phyloP scores from a whole-genome alignment of 2,113 vertebrate species.

The Sitta europaea region DNA sequence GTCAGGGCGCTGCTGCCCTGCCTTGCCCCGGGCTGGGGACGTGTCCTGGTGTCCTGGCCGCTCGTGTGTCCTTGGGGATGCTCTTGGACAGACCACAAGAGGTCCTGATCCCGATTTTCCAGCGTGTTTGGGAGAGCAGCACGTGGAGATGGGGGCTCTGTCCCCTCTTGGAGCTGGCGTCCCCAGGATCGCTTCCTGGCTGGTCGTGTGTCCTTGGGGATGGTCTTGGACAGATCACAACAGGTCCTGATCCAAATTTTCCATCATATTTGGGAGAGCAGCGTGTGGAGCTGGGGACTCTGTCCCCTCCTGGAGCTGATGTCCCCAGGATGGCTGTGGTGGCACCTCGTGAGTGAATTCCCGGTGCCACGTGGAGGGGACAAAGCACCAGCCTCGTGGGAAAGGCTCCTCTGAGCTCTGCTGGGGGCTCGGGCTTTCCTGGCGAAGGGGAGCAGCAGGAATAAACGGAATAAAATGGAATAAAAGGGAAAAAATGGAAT shows the following conservation, averaged over 20 bases:
- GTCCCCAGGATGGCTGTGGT: accelerated
- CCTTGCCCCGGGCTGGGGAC: no score
- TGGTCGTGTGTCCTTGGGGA: accelerated
- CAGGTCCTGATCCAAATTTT: accelerated
- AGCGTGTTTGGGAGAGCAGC: no score
- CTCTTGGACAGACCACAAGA: no score
- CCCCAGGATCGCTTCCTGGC: no score
- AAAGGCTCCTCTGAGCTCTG: accelerated
- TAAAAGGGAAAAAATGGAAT: no score
- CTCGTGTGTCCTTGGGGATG: no score
- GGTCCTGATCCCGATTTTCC: no score
- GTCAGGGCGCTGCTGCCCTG: no score
- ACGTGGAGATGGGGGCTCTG: no score
- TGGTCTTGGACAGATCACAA: accelerated
- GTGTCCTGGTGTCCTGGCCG: no score
- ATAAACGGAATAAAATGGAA: accelerated
- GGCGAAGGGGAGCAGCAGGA: background rate
- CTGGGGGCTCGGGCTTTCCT: background rate
- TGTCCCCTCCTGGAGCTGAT: background rate
- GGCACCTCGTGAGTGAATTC: accelerated
- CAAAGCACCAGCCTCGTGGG: accelerated
- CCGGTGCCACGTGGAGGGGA: background rate
- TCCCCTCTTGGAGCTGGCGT: no score
- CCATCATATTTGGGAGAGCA: accelerated
- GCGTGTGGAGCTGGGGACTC: accelerated